phyloP scores from a whole-genome alignment of 2,113 vertebrate genomes.

The Onychostoma macrolepis region DNA sequence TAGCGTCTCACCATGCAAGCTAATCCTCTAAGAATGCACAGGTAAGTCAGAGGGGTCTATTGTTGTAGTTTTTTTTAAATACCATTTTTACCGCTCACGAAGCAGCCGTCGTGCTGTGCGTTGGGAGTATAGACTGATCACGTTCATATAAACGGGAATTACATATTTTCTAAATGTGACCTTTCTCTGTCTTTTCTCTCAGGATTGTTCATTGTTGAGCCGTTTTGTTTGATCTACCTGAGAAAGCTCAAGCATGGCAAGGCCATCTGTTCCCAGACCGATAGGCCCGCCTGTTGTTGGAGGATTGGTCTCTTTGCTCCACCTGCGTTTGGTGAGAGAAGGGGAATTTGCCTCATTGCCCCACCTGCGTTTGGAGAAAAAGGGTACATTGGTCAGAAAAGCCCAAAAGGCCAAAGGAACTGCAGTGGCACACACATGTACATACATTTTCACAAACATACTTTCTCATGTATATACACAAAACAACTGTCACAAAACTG shows the following conservation, averaged over 20 bases:
- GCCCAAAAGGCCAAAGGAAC: neutral
- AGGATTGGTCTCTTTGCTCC: constrained; percentile 6
- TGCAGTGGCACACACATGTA: too few relatives aligned
- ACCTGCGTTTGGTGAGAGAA: neutral
- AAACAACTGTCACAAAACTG: too few relatives aligned
- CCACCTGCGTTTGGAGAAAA: neutral
- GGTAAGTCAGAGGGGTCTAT: constrained; percentile 62
- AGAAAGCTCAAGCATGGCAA: constrained; percentile 50
- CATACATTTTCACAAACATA: too few relatives aligned
- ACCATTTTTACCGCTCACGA: constrained; percentile 61
- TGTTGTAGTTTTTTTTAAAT: constrained; percentile 58
- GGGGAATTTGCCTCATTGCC: neutral
- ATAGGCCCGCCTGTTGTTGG: neutral
- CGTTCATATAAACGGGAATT: constrained; percentile 51
- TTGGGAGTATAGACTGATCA: constrained; percentile 74
- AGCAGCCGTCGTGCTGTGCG: constrained; percentile 58
- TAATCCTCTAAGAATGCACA: constrained; percentile 69
- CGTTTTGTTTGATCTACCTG: constrained; percentile 56
- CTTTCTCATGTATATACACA: too few relatives aligned
- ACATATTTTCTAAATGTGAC: constrained; percentile 66
- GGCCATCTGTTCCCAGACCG: constrained; percentile 34
- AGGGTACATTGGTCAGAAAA: constrained; percentile 11
- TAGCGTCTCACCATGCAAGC: constrained; percentile 68
- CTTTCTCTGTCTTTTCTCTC: constrained; percentile 39
- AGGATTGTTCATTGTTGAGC: constrained; percentile 54